Conservation (phyloP, 2,113 vertebrate genomes). For the Stictonetta naevosa region DNA sequence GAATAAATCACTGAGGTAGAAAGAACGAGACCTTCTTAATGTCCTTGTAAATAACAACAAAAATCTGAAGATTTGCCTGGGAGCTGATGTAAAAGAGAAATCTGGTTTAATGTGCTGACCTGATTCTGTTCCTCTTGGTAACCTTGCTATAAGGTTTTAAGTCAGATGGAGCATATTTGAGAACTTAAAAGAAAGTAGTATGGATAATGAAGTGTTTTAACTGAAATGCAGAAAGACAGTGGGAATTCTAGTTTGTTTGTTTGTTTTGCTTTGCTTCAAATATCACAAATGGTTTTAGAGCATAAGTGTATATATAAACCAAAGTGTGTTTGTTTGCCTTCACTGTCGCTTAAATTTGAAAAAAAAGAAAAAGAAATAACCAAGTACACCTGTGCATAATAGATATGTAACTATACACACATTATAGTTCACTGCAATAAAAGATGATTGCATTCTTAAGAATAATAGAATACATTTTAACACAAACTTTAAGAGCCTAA, state of each 20-base stretch:
- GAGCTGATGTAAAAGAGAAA: constrained; percentile 21
- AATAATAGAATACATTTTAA: background rate
- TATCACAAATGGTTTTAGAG: background rate
- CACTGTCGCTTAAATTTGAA: background rate
- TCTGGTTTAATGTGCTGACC: constrained; percentile 50
- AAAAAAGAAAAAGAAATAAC: background rate
- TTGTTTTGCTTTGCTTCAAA: background rate
- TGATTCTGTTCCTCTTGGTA: constrained; percentile 49
- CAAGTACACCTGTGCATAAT: background rate
- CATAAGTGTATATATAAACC: background rate
- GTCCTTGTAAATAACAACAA: constrained; percentile 53
- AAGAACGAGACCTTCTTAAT: constrained; percentile 32
- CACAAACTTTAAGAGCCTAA: background rate
- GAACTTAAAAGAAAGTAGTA: background rate
- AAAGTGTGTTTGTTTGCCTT: background rate
- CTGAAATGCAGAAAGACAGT: background rate
- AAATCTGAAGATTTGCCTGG: constrained; percentile 49
- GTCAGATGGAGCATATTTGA: background rate
- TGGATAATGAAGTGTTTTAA: background rate
- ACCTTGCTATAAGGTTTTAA: constrained; percentile 26
- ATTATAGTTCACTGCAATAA: background rate
- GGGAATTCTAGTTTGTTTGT: background rate
- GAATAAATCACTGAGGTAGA: constrained; percentile 32
- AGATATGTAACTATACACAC: background rate
- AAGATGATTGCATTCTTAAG: background rate